Conservation (phyloP, 2,797 vertebrate species). For the Glossophaga mutica region DNA sequence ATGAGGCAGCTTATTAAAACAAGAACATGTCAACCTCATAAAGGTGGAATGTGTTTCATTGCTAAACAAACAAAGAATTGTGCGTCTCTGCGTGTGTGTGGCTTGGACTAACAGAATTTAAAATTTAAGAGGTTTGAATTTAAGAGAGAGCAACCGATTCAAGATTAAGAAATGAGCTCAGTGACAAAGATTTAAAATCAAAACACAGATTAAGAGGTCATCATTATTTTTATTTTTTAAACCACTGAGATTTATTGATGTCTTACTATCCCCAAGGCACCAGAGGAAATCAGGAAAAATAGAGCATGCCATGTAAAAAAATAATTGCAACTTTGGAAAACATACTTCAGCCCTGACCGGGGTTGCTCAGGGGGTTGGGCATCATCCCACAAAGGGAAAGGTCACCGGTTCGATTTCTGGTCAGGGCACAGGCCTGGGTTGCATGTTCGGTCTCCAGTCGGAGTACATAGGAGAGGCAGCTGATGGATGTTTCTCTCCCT, state of each 20-base stretch:
- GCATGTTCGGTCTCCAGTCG: not conserved
- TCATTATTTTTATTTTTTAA: constrained; percentile 24
- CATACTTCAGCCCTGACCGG: not conserved
- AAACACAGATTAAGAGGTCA: not conserved
- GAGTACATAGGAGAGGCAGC: too few species aligned
- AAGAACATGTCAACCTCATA: not conserved
- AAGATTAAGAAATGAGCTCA: not conserved
- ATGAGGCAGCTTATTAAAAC: not conserved
- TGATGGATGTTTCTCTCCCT: too few species aligned
- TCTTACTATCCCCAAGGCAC: not conserved
- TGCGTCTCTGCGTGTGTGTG: not conserved
- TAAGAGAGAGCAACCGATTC: not conserved
- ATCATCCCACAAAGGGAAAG: not conserved
- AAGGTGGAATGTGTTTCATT: not conserved
- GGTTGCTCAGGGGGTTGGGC: not conserved
- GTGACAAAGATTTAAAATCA: not conserved
- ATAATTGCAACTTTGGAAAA: not conserved
- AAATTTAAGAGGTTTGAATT: constrained; percentile 5
- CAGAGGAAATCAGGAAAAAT: not conserved
- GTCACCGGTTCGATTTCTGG: not conserved
- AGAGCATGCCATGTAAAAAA: not conserved
- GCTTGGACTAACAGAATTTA: not conserved
- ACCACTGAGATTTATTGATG: not conserved
- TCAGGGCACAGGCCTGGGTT: not conserved
- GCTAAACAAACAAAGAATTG: not conserved